Percentiles rank a stretch among this genome's conserved stretches.
These are phyloP conservation scores for Tinea trinotella DNA, from an alignment of 2,888 invertebrate genomes.

Conservation along the genomic window DNA sequence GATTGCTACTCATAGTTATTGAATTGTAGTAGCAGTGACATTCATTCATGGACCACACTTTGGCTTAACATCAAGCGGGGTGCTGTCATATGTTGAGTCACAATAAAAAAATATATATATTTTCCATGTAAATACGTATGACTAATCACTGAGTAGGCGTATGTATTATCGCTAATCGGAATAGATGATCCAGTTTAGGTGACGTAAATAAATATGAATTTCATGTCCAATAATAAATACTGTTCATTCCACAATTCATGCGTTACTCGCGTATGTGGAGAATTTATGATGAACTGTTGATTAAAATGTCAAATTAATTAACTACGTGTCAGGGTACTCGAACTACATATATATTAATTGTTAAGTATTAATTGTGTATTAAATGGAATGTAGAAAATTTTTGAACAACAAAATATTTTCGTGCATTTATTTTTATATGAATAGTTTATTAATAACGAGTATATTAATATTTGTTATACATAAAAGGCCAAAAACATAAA, in stretches of 20 bases:
- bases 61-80: no score
- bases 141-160: background rate
- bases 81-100: no score
- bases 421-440: no score
- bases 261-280: background rate
- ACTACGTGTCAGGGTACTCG: background rate
- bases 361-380: background rate
- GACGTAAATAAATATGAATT: background rate
- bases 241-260: background rate
- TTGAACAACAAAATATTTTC: no score
- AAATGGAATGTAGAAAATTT: no score
- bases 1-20: no score
- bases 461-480: no score
- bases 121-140: background rate
- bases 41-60: no score
- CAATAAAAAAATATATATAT: no score
- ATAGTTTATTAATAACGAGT: no score
- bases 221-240: background rate
- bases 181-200: background rate
- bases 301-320: conserved; percentile 13
- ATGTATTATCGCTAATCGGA: background rate
- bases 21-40: no score
- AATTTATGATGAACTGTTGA: conserved; percentile 11
- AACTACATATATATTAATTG: background rate
- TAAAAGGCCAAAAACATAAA: no score